These are phyloP conservation scores for Xanthorhoe spadicearia DNA, from an alignment of 2,888 invertebrate genomes.

Conservation along the genomic window DNA sequence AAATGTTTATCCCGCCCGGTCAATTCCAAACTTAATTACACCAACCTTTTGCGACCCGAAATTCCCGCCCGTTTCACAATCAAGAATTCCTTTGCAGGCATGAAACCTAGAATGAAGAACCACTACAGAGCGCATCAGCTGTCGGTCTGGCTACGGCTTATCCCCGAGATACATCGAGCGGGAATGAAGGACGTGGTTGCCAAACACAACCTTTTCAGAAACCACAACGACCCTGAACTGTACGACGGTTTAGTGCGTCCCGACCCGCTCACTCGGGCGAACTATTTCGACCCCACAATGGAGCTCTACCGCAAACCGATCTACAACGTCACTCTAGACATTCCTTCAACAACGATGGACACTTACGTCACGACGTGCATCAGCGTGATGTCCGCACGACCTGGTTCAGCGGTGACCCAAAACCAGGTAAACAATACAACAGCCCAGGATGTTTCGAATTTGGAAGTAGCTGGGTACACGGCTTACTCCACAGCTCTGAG, in stretches of 20 bases:
- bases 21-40: constrained; percentile 63
- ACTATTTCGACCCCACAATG: constrained; percentile 86
- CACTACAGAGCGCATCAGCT: constrained; percentile 98
- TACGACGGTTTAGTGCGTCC: constrained; percentile 96
- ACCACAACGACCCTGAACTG: constrained; percentile 94
- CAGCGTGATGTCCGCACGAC: constrained; percentile 89
- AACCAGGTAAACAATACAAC: constrained; percentile 86
- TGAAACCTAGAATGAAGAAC: constrained; percentile 96
- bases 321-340: constrained; percentile 82
- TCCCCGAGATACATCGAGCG: constrained; percentile 95
- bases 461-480: constrained; percentile 91
- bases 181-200: constrained; percentile 96
- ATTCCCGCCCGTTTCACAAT: constrained; percentile 56
- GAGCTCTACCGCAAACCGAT: constrained; percentile 87
- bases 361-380: constrained; percentile 89
- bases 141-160: constrained; percentile 96
- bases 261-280: constrained; percentile 89
- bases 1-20: constrained; percentile 50
- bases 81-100: constrained; percentile 86
- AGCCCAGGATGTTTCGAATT: constrained; percentile 90
- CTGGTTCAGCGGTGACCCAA: constrained; percentile 76
- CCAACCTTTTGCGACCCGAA: constrained; percentile 50
- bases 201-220: constrained; percentile 94
- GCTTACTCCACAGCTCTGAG: constrained; percentile 91
- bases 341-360: constrained; percentile 84